A percentile compares a stretch with the other conserved stretches of the same genome.
Conservation (phyloP, 2,797 vertebrate genomes). For the Cichlasoma orientale region DNA sequence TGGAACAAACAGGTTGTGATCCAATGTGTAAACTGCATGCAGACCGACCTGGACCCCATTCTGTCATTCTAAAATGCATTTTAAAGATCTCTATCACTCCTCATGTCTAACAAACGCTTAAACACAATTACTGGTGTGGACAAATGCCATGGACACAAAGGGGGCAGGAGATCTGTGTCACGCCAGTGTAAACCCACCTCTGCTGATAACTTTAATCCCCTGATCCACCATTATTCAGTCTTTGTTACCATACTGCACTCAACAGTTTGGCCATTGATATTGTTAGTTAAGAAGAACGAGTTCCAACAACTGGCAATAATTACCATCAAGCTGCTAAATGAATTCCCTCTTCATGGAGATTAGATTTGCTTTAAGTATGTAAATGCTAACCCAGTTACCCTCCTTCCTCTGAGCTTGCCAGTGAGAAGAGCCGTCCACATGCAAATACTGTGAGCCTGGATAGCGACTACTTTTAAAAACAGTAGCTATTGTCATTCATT, state of each 20-base stretch:
- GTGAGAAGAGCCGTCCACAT: slow-evolving; percentile 7
- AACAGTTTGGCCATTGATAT: background rate
- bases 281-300: background rate
- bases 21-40: background rate
- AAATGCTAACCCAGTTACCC: slow-evolving; percentile 22
- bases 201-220: slow-evolving; percentile 29
- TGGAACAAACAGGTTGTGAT: background rate
- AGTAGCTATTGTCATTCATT: slow-evolving; percentile 25
- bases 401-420: background rate
- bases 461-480: background rate
- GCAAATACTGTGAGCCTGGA: slow-evolving; percentile 16
- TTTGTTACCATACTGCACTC: background rate
- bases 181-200: background rate
- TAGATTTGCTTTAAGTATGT: slow-evolving; percentile 9
- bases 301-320: background rate
- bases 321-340: background rate
- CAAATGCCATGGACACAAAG: slow-evolving; percentile 7
- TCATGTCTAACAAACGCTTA: background rate
- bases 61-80: background rate
- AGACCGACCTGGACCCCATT: background rate
- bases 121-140: background rate
- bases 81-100: background rate
- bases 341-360: background rate
- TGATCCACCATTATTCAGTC: slow-evolving; percentile 17
- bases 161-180: background rate